Evolutionary conservation across 2,888 invertebrate species (phyloP).

Genomic region (Elysia crispata): DNA sequence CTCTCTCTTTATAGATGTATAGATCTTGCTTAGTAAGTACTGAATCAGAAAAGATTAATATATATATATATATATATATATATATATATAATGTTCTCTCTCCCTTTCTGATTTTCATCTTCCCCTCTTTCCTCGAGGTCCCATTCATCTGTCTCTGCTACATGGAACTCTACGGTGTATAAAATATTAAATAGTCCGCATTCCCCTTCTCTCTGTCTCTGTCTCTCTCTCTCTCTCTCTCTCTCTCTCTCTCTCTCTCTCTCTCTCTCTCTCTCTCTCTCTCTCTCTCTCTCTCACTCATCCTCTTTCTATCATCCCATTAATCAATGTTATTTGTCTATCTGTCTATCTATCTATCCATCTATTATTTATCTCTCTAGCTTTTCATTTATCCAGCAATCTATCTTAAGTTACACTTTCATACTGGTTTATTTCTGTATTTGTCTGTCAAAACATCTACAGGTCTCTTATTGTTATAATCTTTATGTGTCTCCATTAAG

Average conservation of each 20-base stretch:
- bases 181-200: too few relatives aligned
- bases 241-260: slow-evolving; percentile 1
- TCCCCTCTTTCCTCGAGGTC: not conserved
- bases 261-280: slow-evolving; percentile 25
- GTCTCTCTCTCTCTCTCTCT: not conserved
- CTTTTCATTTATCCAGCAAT: slow-evolving; percentile 24
- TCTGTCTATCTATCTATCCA: not conserved
- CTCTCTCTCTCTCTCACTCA: slow-evolving; percentile 28
- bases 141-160: too few relatives aligned
- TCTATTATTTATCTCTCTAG: slow-evolving; percentile 19
- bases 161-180: too few relatives aligned
- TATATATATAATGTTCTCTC: not conserved
- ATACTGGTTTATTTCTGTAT: too few relatives aligned
- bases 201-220: slow-evolving; percentile 30
- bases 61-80: too few relatives aligned
- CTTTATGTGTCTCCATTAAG: too few relatives aligned
- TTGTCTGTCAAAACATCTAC: too few relatives aligned
- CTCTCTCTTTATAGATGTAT: slow-evolving; percentile 34
- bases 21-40: too few relatives aligned
- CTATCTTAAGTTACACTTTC: too few relatives aligned
- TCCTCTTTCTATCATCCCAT: slow-evolving; percentile 17
- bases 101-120: not conserved
- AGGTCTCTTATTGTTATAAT: too few relatives aligned
- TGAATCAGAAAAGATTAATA: too few relatives aligned
- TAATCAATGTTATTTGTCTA: not conserved